Conservation (phyloP, 1,140 invertebrate genomes). For the Acromyrmex heyeri region DNA sequence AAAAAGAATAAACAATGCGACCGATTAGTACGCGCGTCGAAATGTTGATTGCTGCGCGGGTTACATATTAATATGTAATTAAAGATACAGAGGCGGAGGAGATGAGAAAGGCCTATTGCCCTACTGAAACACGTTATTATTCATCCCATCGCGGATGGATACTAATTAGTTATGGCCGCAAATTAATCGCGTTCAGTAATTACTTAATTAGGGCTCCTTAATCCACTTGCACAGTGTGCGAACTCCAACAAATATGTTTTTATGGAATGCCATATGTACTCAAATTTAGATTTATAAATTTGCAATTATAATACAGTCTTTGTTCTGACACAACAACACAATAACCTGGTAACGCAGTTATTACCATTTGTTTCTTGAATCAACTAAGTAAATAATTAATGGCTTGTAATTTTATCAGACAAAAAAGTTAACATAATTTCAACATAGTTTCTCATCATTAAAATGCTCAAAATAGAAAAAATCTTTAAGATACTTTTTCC, state of each 20-base stretch:
- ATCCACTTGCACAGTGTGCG: constrained; percentile 55
- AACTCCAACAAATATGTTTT: constrained; percentile 37
- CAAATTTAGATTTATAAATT: constrained; percentile 35
- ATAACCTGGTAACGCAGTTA: constrained; percentile 45
- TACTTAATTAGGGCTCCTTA: constrained; percentile 77
- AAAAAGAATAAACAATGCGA: constrained; percentile 82
- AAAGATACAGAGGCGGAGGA: background rate
- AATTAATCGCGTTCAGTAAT: constrained; percentile 81
- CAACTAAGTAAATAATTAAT: background rate
- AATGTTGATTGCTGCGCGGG: constrained; percentile 49
- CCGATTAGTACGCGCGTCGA: constrained; percentile 15
- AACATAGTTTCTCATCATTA: background rate
- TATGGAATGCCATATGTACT: background rate
- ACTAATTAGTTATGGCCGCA: constrained; percentile 77
- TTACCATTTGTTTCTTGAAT: background rate
- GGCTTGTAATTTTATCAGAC: background rate
- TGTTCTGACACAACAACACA: constrained; percentile 45
- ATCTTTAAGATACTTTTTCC: background rate
- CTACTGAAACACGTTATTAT: constrained; percentile 61
- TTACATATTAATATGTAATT: constrained; percentile 60
- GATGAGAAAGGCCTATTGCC: constrained; percentile 32
- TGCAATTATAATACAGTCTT: constrained; percentile 40
- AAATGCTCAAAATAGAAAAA: background rate
- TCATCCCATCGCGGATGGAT: constrained; percentile 48
- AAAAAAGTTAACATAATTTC: background rate